These are phyloP conservation scores for Spheniscus humboldti DNA, from an alignment of 2,797 vertebrate genomes.

Conservation along the genomic window DNA sequence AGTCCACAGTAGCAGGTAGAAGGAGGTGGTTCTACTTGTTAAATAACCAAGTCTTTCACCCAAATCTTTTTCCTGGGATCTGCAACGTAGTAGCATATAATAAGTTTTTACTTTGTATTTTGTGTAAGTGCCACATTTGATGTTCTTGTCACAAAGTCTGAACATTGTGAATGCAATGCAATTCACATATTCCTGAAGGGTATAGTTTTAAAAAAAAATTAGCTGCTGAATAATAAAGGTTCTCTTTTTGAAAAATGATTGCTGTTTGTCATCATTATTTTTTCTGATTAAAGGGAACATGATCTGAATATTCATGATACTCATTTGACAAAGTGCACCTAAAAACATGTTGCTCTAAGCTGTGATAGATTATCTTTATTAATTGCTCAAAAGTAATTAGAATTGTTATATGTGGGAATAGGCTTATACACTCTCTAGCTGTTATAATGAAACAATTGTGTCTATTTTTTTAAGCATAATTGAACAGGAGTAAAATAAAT, in stretches of 20 bases:
- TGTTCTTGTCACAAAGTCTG: not conserved
- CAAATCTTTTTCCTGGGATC: not conserved
- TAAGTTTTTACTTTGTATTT: not conserved
- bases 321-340: not conserved
- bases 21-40: not conserved
- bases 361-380: conserved; percentile 40
- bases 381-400: conserved; percentile 52
- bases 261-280: not conserved
- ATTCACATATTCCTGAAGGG: not conserved
- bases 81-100: not conserved
- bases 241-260: not conserved
- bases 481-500: conserved; percentile 31
- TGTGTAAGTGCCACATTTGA: not conserved
- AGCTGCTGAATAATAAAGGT: not conserved
- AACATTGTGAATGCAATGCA: not conserved
- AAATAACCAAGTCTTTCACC: not conserved
- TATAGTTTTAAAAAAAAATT: not conserved
- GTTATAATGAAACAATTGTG: not conserved
- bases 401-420: conserved; percentile 24
- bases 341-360: not conserved
- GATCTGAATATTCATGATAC: conserved; percentile 22
- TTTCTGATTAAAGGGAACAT: not conserved
- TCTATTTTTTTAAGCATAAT: not conserved
- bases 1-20: not conserved
- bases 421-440: not conserved